Evolutionary conservation across 1,140 invertebrate genomes (phyloP), one percentile per base, ranked within the genome.

Genomic region (Diuraphis noxia): DNA sequence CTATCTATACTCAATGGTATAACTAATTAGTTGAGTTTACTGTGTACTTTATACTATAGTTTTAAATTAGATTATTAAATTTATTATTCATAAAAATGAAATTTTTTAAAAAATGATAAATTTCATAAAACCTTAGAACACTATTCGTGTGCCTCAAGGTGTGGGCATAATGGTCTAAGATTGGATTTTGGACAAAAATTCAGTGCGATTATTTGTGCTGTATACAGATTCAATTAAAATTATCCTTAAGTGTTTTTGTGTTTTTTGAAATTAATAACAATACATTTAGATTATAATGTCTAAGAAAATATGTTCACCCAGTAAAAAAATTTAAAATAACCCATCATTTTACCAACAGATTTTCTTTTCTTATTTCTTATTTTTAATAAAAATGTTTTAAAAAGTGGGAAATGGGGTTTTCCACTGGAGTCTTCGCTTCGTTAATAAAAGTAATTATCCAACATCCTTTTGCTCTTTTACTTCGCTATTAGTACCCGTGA

Each of bases 371-470:
- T 19, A 30, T 38, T 52, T 40, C 36, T 25, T 40, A n/a, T 88
- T 88, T 63, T 88, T 88, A 88, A 88, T 63, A 88, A 88, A 88
- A 88, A 88, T 40, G n/a, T 72, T 84, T 46, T 30, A 41, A 88
- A 88, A 40, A 40, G 36, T 40, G 49, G 41, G 40, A 79, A 46
- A 89, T n/a, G 40, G 63, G 36, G 82, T 81, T 49, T 52, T 52
- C 81, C 34, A 30, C 46, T 13, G 34, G 40, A 43, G n/a, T 25
- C 77, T 82, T 90, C 23, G 89, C 34, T 91, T 91, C 89, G 77
- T 91, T 91, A 91, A 91, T 91, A 91, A 91, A 91, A 91, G 43
- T 91, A 91, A 91, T 91, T 91, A 91, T 81, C 89, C 43, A 23
- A 38, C 77, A 36, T 49, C 46, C 77, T 49, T 79, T 82, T 91